phyloP scores from a whole-genome alignment of 2,888 invertebrate species.

The Dryobota labecula region DNA sequence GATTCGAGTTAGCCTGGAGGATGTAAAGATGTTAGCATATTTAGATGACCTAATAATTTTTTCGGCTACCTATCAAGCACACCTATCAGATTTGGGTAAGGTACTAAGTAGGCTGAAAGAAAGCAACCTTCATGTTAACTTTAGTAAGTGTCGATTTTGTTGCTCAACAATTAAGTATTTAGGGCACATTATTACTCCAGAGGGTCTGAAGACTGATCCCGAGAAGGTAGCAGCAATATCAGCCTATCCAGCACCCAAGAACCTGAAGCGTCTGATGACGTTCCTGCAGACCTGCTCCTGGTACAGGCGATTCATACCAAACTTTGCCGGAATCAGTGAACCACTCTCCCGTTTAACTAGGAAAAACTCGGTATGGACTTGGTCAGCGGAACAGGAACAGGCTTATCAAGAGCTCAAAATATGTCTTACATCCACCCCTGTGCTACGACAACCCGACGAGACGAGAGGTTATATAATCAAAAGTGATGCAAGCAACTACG shows the following conservation, averaged over 20 bases:
- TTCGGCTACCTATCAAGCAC: slow-evolving; percentile 23
- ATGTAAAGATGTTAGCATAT: slow-evolving; percentile 6
- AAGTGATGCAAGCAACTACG: slow-evolving; percentile 38
- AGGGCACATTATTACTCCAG: slow-evolving; percentile 63
- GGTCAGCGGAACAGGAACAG: slow-evolving; percentile 13
- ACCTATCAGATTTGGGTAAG: slow-evolving; percentile 30
- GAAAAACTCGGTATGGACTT: slow-evolving; percentile 1
- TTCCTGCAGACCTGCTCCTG: slow-evolving; percentile 56
- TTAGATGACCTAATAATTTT: neutral
- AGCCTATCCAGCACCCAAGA: slow-evolving; percentile 13
- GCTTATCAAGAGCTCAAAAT: slow-evolving; percentile 9
- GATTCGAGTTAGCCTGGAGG: slow-evolving; percentile 15
- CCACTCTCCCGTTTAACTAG: slow-evolving; percentile 43
- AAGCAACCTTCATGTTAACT: slow-evolving; percentile 53
- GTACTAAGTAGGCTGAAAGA: slow-evolving; percentile 46
- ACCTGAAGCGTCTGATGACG: slow-evolving; percentile 21
- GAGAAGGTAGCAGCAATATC: slow-evolving; percentile 51
- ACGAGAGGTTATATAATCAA: slow-evolving; percentile 13
- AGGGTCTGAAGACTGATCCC: slow-evolving; percentile 65
- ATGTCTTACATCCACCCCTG: neutral
- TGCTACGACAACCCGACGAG: slow-evolving; percentile 12
- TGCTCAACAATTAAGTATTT: slow-evolving; percentile 60
- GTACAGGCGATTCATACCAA: slow-evolving; percentile 61
- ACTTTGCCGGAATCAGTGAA: slow-evolving; percentile 48
- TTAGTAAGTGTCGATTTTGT: no score